These are phyloP conservation scores for Drosophila miranda DNA, from an alignment of 1,140 invertebrate species.

Conservation along the genomic window DNA sequence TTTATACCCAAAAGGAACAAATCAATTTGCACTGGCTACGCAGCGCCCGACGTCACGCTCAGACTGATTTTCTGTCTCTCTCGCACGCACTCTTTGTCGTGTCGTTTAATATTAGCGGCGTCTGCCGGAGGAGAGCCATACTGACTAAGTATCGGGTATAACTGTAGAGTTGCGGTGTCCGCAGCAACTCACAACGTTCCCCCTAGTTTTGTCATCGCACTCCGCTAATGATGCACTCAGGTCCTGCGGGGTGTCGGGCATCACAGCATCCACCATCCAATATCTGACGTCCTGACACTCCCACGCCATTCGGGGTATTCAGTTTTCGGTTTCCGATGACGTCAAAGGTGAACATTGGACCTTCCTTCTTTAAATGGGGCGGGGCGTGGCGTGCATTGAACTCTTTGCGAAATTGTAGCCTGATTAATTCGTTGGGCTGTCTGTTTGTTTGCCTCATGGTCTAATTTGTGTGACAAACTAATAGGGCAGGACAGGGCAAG, in stretches of 20 bases:
- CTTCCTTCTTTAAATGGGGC: constrained; percentile 3
- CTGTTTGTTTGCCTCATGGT: constrained; percentile 60
- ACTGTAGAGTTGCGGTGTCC: too few relatives aligned
- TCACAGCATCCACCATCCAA: constrained; percentile 8
- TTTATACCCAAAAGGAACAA: too few relatives aligned
- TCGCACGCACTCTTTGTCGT: too few relatives aligned
- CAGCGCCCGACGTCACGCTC: too few relatives aligned
- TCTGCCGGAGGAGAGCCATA: too few relatives aligned
- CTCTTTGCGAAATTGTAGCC: constrained; percentile 70
- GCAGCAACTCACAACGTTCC: too few relatives aligned
- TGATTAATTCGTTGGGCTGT: constrained; percentile 69
- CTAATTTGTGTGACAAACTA: constrained; percentile 69
- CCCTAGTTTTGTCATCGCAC: constrained; percentile 61
- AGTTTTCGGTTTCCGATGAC: constrained; percentile 69
- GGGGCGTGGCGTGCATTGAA: constrained; percentile 65
- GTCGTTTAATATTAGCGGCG: too few relatives aligned
- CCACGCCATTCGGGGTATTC: constrained; percentile 55
- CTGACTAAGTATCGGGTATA: too few relatives aligned
- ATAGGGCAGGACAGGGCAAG: constrained; percentile 28
- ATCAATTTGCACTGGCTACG: too few relatives aligned
- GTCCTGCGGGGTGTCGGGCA: constrained; percentile 40
- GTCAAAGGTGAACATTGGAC: constrained; percentile 56
- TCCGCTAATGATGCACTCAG: constrained; percentile 74
- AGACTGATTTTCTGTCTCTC: too few relatives aligned
- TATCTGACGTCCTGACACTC: constrained; percentile 49